Conservation (phyloP, 1,140 invertebrate genomes). For the Drosophila kepulauana region DNA sequence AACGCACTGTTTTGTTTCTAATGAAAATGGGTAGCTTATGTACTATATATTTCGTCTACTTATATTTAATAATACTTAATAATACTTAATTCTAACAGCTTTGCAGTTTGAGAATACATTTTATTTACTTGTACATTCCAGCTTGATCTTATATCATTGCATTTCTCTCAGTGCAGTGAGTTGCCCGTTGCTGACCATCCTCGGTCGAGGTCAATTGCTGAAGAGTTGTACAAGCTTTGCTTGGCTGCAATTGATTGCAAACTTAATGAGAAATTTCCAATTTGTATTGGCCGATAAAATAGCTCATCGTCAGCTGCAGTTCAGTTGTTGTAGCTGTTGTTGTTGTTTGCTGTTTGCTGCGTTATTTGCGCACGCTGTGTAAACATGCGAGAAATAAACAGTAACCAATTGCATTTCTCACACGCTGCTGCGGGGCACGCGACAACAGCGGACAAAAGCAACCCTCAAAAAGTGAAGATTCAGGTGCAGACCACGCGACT, state of each 20-base stretch:
- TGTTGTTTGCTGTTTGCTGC: neutral
- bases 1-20: too few relatives aligned
- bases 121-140: too few relatives aligned
- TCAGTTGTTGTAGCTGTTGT: constrained; percentile 6
- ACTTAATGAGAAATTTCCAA: constrained; percentile 52
- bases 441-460: constrained; percentile 31
- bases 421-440: constrained; percentile 55
- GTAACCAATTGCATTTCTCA: constrained; percentile 74
- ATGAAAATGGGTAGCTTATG: too few relatives aligned
- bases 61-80: too few relatives aligned
- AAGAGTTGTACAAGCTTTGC: constrained; percentile 4
- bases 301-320: constrained; percentile 10
- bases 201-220: constrained; percentile 40
- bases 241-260: constrained; percentile 27
- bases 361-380: constrained; percentile 33
- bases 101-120: too few relatives aligned
- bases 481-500: constrained; percentile 56
- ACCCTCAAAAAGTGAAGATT: constrained; percentile 49
- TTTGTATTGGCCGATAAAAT: constrained; percentile 21
- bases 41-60: too few relatives aligned
- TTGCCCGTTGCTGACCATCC: neutral
- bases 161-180: too few relatives aligned
- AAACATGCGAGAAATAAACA: constrained; percentile 64
- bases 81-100: too few relatives aligned
- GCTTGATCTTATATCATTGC: too few relatives aligned